Conservation (phyloP, 2,797 vertebrate genomes). For the Buphagus erythrorhynchus region DNA sequence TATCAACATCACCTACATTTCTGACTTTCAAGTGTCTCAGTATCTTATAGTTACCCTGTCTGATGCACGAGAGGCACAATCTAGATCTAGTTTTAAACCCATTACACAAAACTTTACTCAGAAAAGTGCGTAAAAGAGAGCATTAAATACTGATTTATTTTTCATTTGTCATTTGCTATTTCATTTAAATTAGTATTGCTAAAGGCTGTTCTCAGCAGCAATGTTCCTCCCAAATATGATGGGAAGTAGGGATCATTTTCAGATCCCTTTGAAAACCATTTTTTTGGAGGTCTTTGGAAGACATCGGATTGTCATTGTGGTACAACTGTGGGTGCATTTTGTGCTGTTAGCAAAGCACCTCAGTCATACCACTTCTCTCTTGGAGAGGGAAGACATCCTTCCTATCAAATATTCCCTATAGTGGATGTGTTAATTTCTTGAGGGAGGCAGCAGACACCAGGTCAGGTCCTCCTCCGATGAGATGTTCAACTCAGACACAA, state of each 20-base stretch:
- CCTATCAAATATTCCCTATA: neutral
- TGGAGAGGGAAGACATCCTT: neutral
- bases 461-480: neutral
- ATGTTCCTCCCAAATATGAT: neutral
- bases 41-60: neutral
- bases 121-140: neutral
- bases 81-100: neutral
- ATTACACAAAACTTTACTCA: neutral
- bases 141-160: neutral
- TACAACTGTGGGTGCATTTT: neutral
- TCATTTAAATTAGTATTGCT: neutral
- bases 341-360: neutral
- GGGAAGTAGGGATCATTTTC: neutral
- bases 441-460: neutral
- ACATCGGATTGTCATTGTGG: neutral
- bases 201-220: neutral
- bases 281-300: neutral
- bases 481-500: neutral
- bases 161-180: neutral
- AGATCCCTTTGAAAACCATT: neutral
- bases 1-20: constrained; percentile 52
- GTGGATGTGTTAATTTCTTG: neutral
- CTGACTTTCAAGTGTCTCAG: constrained; percentile 62
- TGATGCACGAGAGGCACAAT: neutral
- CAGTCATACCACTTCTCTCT: neutral